Percentiles rank a stretch among this genome's conserved stretches.
Evolutionary conservation across 2,888 invertebrate species (phyloP).

Genomic region (Meteorus cinctellus): DNA sequence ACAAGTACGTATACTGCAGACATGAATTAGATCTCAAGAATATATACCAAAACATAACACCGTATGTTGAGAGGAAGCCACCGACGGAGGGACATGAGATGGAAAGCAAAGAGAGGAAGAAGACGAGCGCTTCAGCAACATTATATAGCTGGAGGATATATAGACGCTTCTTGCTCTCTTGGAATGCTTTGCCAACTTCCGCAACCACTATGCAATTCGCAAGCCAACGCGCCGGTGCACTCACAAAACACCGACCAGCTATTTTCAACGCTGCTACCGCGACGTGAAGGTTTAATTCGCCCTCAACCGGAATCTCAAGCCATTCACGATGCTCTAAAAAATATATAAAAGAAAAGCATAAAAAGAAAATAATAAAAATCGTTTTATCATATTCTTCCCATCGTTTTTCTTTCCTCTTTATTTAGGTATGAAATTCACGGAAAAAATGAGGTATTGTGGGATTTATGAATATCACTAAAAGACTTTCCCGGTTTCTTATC

Average conservation of each 20-base stretch:
- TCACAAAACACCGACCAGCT: constrained; percentile 23
- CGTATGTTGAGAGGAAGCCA: not conserved
- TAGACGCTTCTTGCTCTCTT: constrained; percentile 49
- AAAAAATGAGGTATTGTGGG: constrained; percentile 7
- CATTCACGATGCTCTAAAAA: not conserved
- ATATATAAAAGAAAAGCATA: not conserved
- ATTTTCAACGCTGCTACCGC: constrained; percentile 41
- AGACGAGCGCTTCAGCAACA: constrained; percentile 36
- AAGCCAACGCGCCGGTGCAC: constrained; percentile 20
- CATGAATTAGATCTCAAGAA: constrained; percentile 1
- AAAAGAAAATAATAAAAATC: constrained; percentile 24
- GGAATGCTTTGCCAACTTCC: constrained; percentile 66
- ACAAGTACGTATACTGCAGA: not conserved
- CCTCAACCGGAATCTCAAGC: constrained; percentile 48
- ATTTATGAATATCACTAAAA: constrained; percentile 21
- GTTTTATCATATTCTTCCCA: not conserved
- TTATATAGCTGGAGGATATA: constrained; percentile 31
- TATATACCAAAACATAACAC: not conserved
- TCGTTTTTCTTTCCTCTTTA: not conserved
- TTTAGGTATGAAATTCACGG: not conserved
- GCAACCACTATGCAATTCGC: constrained; percentile 14
- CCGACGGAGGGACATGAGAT: constrained; percentile 37
- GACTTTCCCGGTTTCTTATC: constrained; percentile 56
- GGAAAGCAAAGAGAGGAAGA: constrained; percentile 35
- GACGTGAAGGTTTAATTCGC: constrained; percentile 45